Evolutionary conservation across 2,113 vertebrate species (phyloP), one percentile per base, ranked within the genome.

Genomic region (Paedocypris sp.): DNA sequence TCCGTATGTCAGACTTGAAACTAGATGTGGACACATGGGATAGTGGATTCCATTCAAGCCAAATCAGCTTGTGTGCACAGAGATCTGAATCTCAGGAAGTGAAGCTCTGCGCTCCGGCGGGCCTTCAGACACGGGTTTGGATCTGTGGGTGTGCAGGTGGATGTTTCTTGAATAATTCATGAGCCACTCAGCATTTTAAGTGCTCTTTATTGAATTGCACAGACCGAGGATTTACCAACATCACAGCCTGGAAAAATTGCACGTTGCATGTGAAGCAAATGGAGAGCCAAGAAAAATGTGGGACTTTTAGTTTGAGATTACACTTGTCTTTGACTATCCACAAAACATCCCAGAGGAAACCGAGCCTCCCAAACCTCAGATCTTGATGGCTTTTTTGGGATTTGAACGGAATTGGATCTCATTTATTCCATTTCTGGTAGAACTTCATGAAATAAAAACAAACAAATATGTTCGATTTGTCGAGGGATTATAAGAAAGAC

Each of bases 81-180:
- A 43, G 42, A 11, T 43, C 42, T 57, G 43, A 39, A 43, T 57
- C 53, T 57, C 43, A 25, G 53, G 31, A 57, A 57, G 53, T 2
- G 38, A 57, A 39, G 36, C 7, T 13, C 16, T 10, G 53, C 16
- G 4, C 38, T 57, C 38, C 15, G 10, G 13, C 4, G 39, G 39
- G 43, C 12, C 1, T n/a, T 31, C 36, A 16, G 46, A 29, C n/a
- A n/a, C 18, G 22, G 22, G 20, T 39, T 28, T 22, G 38, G 28
- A 32, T 45, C 58, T 66, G 23, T 41, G n/a, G 20, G 29, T 25
- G 31, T 69, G 46, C 6, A 46, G 52, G 43, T 58, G 62, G 48
- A 47, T 29, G 22, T 54, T 32, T 11, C 13, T 45, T 71, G 53
- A 71, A 71, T 71, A 53, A 71, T 71, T 71, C 48, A 71, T 41